Evolutionary conservation across 2,888 invertebrate genomes (phyloP), one percentile per base, ranked within the genome.

Genomic region (Chrysina gloriosa): DNA sequence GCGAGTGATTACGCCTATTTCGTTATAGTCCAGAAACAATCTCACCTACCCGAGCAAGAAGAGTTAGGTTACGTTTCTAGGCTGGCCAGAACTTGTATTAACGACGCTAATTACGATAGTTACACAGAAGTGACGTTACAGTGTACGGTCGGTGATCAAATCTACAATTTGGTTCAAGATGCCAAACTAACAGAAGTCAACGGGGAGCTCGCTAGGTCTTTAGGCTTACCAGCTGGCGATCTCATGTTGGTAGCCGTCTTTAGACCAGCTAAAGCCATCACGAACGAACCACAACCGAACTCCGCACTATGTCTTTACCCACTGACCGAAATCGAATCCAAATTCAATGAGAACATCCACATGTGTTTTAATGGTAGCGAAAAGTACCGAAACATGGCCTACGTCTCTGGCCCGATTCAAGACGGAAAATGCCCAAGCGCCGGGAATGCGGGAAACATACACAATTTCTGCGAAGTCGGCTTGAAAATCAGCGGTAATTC

Each of bases 361-460:
- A 93, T 95, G 90, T 98, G 98, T 84, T 97, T 97, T 82, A 95
- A 96, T 83, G 97, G 97, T 29, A 94, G 93, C 76, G 94, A 94
- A 74, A 95, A 94, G 80, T 94, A 96, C 80, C 90, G 97, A 52
- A 96, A 93, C 79, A 92, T 94, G 90, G 95, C 92, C 16, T 95
- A 95, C 83, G 92, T 95, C 81, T 97, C 95, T 71, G 95, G 95
- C 6, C 92, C 93, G 77, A 94, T 96, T 77, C 90, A 94, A 77
- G 95, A 96, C 84, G 95, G 95, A 21, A 92, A 94, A 81, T 96
- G 96, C 84, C 96, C 95, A 16, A 89, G 89, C 79, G 93, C 92
- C 61, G 95, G 95, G 74, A 91, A 92, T 25, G 91, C 94, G 63
- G 96, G 95, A 29, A 96, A 96, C 81, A 95, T 96, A 77, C 89